A percentile compares a stretch with the other conserved stretches of the same genome.
Conservation (phyloP, 2,113 vertebrate genomes). For the Zosterops hypoxanthus region DNA sequence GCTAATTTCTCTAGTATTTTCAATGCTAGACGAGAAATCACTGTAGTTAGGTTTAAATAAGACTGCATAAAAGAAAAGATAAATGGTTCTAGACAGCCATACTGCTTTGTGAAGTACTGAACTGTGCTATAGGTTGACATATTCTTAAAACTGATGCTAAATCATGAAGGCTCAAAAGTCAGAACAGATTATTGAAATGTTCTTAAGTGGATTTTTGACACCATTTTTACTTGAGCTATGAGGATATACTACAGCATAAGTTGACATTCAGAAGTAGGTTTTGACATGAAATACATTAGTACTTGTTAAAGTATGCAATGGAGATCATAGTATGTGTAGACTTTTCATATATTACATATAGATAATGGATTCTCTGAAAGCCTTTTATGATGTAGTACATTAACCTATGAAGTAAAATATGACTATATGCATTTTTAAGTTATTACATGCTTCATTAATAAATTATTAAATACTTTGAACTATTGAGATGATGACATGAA, state of each 20-base stretch:
- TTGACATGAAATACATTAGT: constrained; percentile 8
- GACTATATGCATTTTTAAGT: background rate
- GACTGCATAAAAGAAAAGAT: background rate
- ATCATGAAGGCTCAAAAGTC: background rate
- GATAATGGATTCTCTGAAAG: background rate
- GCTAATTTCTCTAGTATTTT: background rate
- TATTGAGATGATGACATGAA: background rate
- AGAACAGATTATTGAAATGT: constrained; percentile 3
- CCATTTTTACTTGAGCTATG: constrained; percentile 16
- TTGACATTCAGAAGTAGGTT: constrained; percentile 15
- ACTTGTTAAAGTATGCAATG: background rate
- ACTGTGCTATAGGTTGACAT: background rate
- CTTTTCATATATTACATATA: background rate
- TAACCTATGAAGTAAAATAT: background rate
- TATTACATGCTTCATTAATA: background rate
- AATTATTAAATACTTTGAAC: background rate
- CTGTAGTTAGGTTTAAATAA: background rate
- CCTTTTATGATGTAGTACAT: background rate
- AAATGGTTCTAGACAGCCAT: constrained; percentile 14
- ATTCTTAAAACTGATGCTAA: constrained; percentile 26
- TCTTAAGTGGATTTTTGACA: constrained; percentile 24
- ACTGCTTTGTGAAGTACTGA: constrained; percentile 23
- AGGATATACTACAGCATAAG: background rate
- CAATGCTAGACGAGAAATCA: background rate
- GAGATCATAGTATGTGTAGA: background rate